A percentile compares a stretch with the other conserved stretches of the same genome.
Evolutionary conservation across 1,140 invertebrate genomes (phyloP).

Genomic region (Pseudobourletiella spinata): DNA sequence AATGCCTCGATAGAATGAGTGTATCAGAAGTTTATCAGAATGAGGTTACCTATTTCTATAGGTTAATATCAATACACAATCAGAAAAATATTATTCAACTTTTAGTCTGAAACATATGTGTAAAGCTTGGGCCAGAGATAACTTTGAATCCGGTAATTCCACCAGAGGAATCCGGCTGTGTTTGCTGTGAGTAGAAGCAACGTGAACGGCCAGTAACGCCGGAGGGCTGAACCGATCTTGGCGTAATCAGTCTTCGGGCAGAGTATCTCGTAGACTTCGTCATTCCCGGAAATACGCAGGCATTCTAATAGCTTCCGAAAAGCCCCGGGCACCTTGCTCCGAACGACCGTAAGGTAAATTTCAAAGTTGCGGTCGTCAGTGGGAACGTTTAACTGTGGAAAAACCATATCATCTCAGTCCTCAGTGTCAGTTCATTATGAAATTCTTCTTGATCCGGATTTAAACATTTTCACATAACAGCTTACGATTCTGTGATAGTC

Average conservation of each 20-base stretch:
- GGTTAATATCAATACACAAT: too few species aligned
- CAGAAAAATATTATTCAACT: too few species aligned
- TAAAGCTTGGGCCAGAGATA: too few species aligned
- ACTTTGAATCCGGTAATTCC: not conserved
- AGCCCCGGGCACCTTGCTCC: not conserved
- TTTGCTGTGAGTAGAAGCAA: not conserved
- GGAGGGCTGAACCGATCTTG: not conserved
- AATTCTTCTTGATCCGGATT: not conserved
- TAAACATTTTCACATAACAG: not conserved
- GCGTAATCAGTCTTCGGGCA: not conserved
- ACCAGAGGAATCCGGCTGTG: not conserved
- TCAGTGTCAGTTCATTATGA: not conserved
- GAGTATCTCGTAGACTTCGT: not conserved
- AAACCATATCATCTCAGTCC: not conserved
- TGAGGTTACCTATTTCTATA: too few species aligned
- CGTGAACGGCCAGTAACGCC: not conserved
- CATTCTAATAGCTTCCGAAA: not conserved
- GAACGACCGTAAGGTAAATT: not conserved
- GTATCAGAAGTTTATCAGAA: too few species aligned
- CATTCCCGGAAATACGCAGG: not conserved
- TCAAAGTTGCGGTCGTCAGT: not conserved
- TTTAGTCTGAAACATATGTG: too few species aligned
- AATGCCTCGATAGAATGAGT: too few species aligned
- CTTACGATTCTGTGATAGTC: not conserved
- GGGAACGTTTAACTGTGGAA: not conserved